Evolutionary conservation across 2,888 invertebrate species (phyloP).

Genomic region (Synanthedon tipuliformis): DNA sequence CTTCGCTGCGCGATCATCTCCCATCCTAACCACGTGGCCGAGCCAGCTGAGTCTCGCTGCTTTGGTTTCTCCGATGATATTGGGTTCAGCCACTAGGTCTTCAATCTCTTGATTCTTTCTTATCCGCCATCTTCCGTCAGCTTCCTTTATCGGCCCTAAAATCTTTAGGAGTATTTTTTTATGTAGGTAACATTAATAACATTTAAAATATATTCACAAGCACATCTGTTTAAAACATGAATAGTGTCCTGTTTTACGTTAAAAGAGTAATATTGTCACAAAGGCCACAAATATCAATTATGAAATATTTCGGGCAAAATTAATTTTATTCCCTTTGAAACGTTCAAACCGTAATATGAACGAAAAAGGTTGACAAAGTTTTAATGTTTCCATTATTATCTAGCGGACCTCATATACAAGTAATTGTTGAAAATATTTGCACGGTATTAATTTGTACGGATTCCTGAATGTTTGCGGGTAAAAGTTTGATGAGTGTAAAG

Average conservation of each 20-base stretch:
- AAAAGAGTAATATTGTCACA: conserved; percentile 8
- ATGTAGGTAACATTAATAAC: too few species aligned
- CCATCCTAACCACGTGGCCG: too few species aligned
- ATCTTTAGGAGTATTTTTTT: too few species aligned
- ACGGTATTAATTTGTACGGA: conserved; percentile 10
- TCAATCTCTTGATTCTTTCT: too few species aligned
- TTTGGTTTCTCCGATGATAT: too few species aligned
- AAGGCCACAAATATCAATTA: conserved; percentile 7
- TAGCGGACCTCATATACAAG: conserved; percentile 11
- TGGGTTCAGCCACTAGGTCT: too few species aligned
- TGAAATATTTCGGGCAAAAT: conserved; percentile 4
- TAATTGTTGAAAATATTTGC: conserved; percentile 40
- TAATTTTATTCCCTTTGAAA: conserved; percentile 10
- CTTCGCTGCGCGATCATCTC: too few species aligned
- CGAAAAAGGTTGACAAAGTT: conserved; percentile 4
- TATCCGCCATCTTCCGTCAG: too few species aligned
- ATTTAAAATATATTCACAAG: neutral
- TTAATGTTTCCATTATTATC: conserved; percentile 15
- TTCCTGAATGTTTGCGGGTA: neutral
- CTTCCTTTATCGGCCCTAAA: too few species aligned
- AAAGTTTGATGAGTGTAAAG: neutral
- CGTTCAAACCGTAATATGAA: conserved; percentile 10
- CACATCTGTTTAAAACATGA: neutral
- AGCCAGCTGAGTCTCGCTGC: too few species aligned
- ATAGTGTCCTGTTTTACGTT: neutral